These are phyloP conservation scores for Bombus terrestris DNA, from an alignment of 1,140 invertebrate genomes.

Conservation along the genomic window DNA sequence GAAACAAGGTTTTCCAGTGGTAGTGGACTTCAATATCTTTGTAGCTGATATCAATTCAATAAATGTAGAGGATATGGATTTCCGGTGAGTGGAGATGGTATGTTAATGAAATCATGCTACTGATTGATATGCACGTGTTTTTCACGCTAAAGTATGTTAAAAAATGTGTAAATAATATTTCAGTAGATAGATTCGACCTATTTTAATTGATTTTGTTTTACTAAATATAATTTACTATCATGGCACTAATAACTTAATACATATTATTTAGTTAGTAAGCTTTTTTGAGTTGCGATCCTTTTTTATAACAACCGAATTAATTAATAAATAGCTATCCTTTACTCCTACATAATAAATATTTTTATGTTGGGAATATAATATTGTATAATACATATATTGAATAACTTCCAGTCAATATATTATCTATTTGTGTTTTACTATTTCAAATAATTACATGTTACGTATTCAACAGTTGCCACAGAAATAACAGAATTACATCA, in stretches of 20 bases:
- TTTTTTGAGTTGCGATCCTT: too few species aligned
- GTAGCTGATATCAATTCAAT: conserved; percentile 93
- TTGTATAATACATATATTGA: too few species aligned
- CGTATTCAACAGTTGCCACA: background rate
- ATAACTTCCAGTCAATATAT: background rate
- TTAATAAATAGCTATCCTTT: too few species aligned
- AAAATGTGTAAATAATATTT: background rate
- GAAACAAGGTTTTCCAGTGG: conserved; percentile 86
- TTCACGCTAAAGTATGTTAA: background rate
- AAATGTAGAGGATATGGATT: conserved; percentile 94
- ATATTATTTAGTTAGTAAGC: too few species aligned
- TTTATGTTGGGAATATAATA: too few species aligned
- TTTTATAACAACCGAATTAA: too few species aligned
- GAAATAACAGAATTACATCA: conserved; percentile 25
- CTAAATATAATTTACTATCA: background rate
- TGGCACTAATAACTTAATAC: too few species aligned
- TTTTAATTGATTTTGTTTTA: background rate
- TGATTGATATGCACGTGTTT: background rate
- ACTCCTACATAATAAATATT: too few species aligned
- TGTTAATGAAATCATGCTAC: too few species aligned
- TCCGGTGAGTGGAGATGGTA: conserved; percentile 84
- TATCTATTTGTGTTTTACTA: background rate
- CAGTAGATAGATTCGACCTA: background rate
- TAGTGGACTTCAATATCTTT: conserved; percentile 90
- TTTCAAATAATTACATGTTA: background rate